Evolutionary conservation across 2,113 vertebrate species (phyloP), one percentile per base, ranked within the genome.

Genomic region (Nothocercus julius): DNA sequence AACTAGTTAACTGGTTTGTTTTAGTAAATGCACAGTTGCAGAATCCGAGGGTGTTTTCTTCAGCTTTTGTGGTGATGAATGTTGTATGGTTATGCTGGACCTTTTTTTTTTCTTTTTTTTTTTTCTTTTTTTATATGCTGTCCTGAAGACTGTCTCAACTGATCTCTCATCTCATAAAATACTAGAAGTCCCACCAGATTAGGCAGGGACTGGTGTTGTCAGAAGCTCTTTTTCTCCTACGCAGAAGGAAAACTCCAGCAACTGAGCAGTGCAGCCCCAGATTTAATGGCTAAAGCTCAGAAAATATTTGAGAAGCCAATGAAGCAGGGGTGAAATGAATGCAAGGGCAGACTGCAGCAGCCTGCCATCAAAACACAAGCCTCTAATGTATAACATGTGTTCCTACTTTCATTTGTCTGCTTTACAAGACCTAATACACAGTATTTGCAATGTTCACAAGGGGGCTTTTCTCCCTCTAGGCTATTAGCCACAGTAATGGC

Each of bases 311-410:
- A 73, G 89, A 89, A 90, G 32, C 47, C 47, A 83, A 75, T 1
- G 32, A 91, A 91, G 74, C 62, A 42, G 81, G 83, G 45, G 42
- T 9, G 8, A 95, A 94, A 74, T 80, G 70, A 74, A 96, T 90
- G 78, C 59, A 85, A 72, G 67, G 34, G 51, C 67, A 97, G 81
- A 78, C 64, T 79, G 72, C 69, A 90, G 74, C 86, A 66, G 63
- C 64, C 45, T 96, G 32, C 47, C 80, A 74, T 81, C 78, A 89
- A 82, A 96, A 92, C 62, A 62, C 93, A 76, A 96, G 85, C 77
- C 80, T 94, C 28, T 96, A 88, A 97, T 92, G 82, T 91, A 25
- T 45, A 95, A 87, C 74, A 94, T 62, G 21, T 93, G 81, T 93
- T 96, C n/a, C 63, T 70, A 45, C 69, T 96, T 87, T 92, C 89